phyloP scores from a whole-genome alignment of 2,888 invertebrate genomes.

The Drosophila prostipennis region DNA sequence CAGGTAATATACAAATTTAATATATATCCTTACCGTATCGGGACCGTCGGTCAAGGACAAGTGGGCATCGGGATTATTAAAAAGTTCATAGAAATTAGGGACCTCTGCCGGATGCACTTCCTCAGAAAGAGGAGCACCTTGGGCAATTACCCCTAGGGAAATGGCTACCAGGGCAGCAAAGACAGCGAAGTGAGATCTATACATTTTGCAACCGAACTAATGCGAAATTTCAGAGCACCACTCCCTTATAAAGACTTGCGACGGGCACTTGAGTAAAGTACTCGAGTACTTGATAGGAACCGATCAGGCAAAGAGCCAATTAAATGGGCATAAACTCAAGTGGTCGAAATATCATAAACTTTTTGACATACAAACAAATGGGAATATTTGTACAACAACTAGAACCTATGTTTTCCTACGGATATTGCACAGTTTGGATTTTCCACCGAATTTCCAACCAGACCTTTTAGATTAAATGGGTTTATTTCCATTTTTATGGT shows the following conservation, averaged over 20 bases:
- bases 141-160: background rate
- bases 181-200: background rate
- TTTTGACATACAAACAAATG: background rate
- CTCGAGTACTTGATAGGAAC: slow-evolving; percentile 32
- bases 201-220: slow-evolving; percentile 34
- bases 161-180: slow-evolving; percentile 5
- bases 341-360: slow-evolving; percentile 12
- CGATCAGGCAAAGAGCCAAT: slow-evolving; percentile 7
- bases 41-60: slow-evolving; percentile 27
- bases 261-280: background rate
- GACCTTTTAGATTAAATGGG: background rate
- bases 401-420: no score
- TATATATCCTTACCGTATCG: slow-evolving; percentile 26
- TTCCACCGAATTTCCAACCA: background rate
- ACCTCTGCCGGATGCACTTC: background rate
- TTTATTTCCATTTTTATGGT: background rate
- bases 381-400: background rate
- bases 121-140: slow-evolving; percentile 8
- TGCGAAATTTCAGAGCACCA: background rate
- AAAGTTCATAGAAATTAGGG: slow-evolving; percentile 38
- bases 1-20: no score
- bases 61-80: slow-evolving; percentile 48
- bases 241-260: slow-evolving; percentile 16
- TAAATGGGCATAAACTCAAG: slow-evolving; percentile 12
- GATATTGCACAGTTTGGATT: background rate